These are phyloP conservation scores for Microtus richardsoni DNA, from an alignment of 2,113 vertebrate genomes.

Conservation along the genomic window DNA sequence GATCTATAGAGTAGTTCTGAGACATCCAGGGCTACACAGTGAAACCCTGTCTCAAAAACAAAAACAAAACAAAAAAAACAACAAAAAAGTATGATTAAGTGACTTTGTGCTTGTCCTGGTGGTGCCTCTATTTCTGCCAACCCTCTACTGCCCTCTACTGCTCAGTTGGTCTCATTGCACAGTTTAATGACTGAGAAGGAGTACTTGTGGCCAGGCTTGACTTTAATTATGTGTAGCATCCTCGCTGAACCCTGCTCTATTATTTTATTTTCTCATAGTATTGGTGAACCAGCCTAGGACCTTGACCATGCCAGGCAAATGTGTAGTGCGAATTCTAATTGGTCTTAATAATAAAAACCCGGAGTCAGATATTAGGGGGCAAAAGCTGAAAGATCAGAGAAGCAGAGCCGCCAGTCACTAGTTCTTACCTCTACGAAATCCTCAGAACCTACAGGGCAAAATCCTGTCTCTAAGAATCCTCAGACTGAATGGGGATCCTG, in stretches of 20 bases:
- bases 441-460: too few species aligned
- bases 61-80: neutral
- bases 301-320: neutral
- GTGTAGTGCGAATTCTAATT: too few species aligned
- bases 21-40: neutral
- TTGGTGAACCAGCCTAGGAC: neutral
- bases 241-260: neutral
- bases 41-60: neutral
- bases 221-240: neutral
- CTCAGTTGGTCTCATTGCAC: neutral
- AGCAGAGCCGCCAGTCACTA: too few species aligned
- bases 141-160: slow-evolving; percentile 63
- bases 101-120: neutral
- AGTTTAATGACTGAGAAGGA: neutral
- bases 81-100: neutral
- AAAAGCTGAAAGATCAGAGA: too few species aligned
- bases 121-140: neutral
- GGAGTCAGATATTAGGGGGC: too few species aligned
- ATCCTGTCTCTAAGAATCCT: too few species aligned
- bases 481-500: too few species aligned
- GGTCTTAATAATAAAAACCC: too few species aligned
- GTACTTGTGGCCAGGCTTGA: neutral
- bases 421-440: too few species aligned
- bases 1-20: too few species aligned
- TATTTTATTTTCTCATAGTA: neutral